A percentile compares a stretch with the other conserved stretches of the same genome.
phyloP scores from a whole-genome alignment of 2,797 vertebrate genomes.

The Chaetodon trifasciatus region DNA sequence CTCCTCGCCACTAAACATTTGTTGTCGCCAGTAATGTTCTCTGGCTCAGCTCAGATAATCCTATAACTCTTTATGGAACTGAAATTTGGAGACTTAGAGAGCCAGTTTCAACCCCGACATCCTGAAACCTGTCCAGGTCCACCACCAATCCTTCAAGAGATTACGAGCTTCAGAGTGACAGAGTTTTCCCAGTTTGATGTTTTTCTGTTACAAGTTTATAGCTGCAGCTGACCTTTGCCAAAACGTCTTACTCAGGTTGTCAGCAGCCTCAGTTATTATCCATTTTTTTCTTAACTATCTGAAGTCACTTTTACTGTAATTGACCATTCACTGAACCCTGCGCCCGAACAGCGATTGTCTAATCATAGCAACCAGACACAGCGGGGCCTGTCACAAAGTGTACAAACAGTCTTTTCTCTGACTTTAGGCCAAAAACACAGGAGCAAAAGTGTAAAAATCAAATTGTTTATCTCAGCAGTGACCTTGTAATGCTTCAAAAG shows the following conservation, averaged over 20 bases:
- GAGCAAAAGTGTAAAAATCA: background rate
- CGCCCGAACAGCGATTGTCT: background rate
- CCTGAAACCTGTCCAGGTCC: slow-evolving; percentile 24
- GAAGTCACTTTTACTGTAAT: slow-evolving; percentile 1
- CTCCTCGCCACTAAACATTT: slow-evolving; percentile 42
- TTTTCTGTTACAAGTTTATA: slow-evolving; percentile 14
- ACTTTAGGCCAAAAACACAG: background rate
- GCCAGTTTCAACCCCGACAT: slow-evolving; percentile 21
- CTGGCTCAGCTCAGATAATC: slow-evolving; percentile 73
- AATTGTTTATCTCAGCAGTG: background rate
- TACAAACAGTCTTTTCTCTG: background rate
- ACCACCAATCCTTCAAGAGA: slow-evolving; percentile 38
- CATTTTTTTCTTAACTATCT: background rate
- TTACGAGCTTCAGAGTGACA: slow-evolving; percentile 34
- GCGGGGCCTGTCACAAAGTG: background rate
- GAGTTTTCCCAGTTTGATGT: background rate
- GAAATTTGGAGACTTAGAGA: slow-evolving; percentile 34
- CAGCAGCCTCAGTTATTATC: background rate
- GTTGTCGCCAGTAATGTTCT: slow-evolving; percentile 52
- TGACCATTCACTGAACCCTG: background rate
- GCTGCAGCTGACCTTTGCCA: slow-evolving; percentile 28
- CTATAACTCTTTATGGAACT: slow-evolving; percentile 51
- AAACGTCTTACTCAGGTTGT: slow-evolving; percentile 16
- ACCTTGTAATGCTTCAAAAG: background rate
- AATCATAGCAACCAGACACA: background rate